Evolutionary conservation across 2,888 invertebrate species (phyloP), one percentile per base, ranked within the genome.

Genomic region (Podotricha telesiphe): DNA sequence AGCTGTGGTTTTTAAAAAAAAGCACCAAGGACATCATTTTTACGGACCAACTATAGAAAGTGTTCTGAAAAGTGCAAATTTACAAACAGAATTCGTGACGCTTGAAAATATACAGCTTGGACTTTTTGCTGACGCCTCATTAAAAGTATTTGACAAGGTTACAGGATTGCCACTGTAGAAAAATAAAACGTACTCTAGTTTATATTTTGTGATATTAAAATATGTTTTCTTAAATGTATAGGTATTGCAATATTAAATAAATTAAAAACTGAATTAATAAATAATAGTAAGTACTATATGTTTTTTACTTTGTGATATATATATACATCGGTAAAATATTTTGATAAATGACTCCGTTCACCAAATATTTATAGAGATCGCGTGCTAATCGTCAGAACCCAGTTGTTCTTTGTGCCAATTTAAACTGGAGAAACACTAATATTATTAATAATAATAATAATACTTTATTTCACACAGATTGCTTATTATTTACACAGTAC

Each of bases 11-110:
- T 89, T 80, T 50, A 85, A 77, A 63, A 83, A 75, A 15, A 48
- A 73, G 0, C 73, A 79, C 34, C 82, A 82, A 0, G 84, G 83
- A 0, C 91, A 91, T 48, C 86, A 89, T 75, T 90, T 91, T 61
- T 87, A 83, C 79, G 87, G 86, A 0, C 89, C 87, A 0, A 72
- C 74, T 0, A 79, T 89, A 5, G 74, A 76, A 2, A 80, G 80
- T 66, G 79, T 89, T 0, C 80, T 90, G 82, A 77, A 78, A 47
- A 79, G 77, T 55, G 86, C 79, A 10, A 81, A 78, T 3, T 65
- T 86, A 28, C 63, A 64, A 0, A 89, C 86, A 62, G 87, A 85
- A 68, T 74, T 80, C 8, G 80, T 75, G 0, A 75, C 76, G 0
- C 72, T 74, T 1, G 86, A 89, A 59, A 81, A 74, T 0, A 82